phyloP scores from a whole-genome alignment of 2,888 invertebrate genomes.

The Macrophya annulata region DNA sequence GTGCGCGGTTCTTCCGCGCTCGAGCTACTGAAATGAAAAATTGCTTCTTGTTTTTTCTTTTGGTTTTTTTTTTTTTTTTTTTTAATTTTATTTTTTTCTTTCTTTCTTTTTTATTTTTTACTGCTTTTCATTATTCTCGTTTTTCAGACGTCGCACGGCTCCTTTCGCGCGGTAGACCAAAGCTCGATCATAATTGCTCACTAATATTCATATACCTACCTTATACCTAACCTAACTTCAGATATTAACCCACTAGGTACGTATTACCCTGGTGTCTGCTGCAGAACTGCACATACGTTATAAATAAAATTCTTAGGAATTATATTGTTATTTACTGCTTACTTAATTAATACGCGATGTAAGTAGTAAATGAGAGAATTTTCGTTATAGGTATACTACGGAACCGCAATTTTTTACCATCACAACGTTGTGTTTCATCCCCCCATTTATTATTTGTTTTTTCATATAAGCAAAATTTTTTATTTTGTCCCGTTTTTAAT shows the following conservation, averaged over 20 bases:
- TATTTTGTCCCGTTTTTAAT: neutral
- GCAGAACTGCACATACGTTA: neutral
- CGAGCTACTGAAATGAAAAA: slow-evolving; percentile 38
- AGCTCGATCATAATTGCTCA: slow-evolving; percentile 9
- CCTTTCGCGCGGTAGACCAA: too few relatives aligned
- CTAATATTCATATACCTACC: slow-evolving; percentile 15
- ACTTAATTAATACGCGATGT: neutral
- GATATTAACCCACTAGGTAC: neutral
- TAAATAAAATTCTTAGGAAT: neutral
- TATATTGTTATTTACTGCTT: slow-evolving; percentile 32
- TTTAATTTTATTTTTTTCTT: too few relatives aligned
- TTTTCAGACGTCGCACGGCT: neutral
- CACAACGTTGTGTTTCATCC: neutral
- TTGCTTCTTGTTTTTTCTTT: neutral
- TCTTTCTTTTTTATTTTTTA: neutral
- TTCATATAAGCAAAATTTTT: neutral
- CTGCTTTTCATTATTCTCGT: neutral
- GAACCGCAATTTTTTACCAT: neutral
- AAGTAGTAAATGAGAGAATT: slow-evolving; percentile 3
- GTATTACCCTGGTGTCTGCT: too few relatives aligned
- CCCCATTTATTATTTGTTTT: too few relatives aligned
- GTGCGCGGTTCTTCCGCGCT: neutral
- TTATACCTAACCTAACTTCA: neutral
- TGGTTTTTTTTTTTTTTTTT: neutral
- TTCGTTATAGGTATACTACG: neutral